Evolutionary conservation across 2,797 vertebrate species (phyloP), one percentile per base, ranked within the genome.

Genomic region (Spondyliosoma cantharus): DNA sequence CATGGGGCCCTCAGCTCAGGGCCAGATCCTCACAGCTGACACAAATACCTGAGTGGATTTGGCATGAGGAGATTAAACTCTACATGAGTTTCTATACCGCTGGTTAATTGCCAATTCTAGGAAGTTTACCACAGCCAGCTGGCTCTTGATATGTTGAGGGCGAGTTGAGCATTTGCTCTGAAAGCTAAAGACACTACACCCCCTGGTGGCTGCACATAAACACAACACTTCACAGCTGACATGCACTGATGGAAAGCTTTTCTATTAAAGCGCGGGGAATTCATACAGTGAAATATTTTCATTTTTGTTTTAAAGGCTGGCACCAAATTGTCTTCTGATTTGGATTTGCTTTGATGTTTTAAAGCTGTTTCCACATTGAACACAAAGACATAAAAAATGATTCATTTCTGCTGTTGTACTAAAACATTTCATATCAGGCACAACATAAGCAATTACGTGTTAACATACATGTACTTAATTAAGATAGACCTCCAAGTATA

Each of bases 201-300:
- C 88, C 71, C 94, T 93, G 65, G 84, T 95, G 95, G 92, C 22
- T 27, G 37, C 7, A 80, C 13, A 46, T 13, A 49, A 42, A 32
- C 27, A 14, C 49, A 74, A 86, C 83, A 74, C 20, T 49, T 83
- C 4, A 1, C 13, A 62, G 48, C 15, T 56, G 45, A 62, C 1
- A 3, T 17, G 25, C 12, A n/a, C 13, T 9, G 25, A 43, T 61
- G 4, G 15, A 50, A 57, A 74, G 52, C 27, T 17, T 70, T 70
- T 17, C 25, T 13, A 8, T 56, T 14, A 63, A 8, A 50, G 3
- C 2, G 2, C 20, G 14, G n/a, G 7, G 4, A 16, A 63, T 12
- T 25, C 3, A 25, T 25, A 20, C 13, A 45, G 7, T 42, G 3
- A 16, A 49, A 0, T 19, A 27, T n/a, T n/a, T 27, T 50, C 4